These are phyloP conservation scores for Mimas tiliae DNA, from an alignment of 2,888 invertebrate species.

Conservation along the genomic window DNA sequence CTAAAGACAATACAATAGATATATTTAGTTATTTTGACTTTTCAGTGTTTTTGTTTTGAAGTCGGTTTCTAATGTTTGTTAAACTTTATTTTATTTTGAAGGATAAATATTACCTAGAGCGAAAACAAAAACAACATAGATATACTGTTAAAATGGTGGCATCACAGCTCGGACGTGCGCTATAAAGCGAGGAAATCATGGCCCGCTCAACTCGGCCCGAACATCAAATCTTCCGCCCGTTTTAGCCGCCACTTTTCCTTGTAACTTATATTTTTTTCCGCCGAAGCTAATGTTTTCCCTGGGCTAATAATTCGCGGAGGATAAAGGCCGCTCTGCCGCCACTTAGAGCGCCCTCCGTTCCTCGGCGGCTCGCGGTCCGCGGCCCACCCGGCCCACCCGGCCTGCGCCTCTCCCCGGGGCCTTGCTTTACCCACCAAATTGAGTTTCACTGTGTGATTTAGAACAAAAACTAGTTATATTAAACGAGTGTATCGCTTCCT, in stretches of 20 bases:
- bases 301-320: constrained; percentile 63
- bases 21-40: no score
- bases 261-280: constrained; percentile 54
- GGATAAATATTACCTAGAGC: background rate
- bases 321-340: constrained; percentile 56
- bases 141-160: no score
- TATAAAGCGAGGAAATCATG: constrained; percentile 36
- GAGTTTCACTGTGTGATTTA: constrained; percentile 74
- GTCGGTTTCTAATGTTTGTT: no score
- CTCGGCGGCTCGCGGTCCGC: constrained; percentile 34
- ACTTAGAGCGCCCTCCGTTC: constrained; percentile 51
- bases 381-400: no score
- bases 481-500: constrained; percentile 39
- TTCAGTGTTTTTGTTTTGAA: no score
- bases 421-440: constrained; percentile 65
- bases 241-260: constrained; percentile 52
- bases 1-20: no score
- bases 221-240: constrained; percentile 38
- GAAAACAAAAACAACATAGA: no score
- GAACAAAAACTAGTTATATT: constrained; percentile 66
- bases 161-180: constrained; percentile 12
- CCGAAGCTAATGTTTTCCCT: constrained; percentile 61
- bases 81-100: no score
- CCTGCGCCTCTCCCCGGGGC: constrained; percentile 48
- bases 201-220: constrained; percentile 27